Conservation (phyloP, 2,113 vertebrate genomes). For the Capreolus pygargus region DNA sequence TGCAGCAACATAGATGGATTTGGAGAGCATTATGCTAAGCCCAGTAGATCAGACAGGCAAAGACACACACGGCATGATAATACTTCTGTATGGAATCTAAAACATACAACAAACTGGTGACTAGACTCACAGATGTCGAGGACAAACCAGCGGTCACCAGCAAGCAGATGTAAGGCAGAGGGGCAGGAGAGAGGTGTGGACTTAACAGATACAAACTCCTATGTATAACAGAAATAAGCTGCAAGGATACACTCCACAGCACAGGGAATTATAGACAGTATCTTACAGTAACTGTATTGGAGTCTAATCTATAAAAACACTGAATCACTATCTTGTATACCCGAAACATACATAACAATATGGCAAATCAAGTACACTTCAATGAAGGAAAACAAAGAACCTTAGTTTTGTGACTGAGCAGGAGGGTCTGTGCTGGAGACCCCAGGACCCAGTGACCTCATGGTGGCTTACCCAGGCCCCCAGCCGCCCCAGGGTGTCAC, state of each 20-base stretch:
- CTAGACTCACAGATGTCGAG: background rate
- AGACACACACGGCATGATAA: background rate
- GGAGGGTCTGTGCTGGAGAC: background rate
- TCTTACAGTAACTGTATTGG: too few species aligned
- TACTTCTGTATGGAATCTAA: background rate
- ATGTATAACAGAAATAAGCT: background rate
- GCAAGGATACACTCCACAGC: background rate
- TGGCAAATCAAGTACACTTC: background rate
- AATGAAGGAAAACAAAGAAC: background rate
- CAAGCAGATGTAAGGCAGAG: background rate
- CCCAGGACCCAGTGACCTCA: background rate
- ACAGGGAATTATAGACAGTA: background rate
- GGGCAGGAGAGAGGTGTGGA: background rate
- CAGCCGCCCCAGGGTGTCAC: background rate
- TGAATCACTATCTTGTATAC: background rate
- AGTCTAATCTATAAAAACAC: background rate
- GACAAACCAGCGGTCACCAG: background rate
- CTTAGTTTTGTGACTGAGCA: background rate
- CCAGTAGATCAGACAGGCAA: background rate
- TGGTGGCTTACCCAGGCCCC: background rate
- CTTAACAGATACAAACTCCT: background rate
- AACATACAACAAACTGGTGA: background rate
- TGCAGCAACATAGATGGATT: background rate
- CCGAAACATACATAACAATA: background rate
- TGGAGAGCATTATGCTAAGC: background rate